Evolutionary conservation across 2,797 vertebrate species (phyloP), one percentile per base, ranked within the genome.

Genomic region (Cryptoblepharus egeriae): DNA sequence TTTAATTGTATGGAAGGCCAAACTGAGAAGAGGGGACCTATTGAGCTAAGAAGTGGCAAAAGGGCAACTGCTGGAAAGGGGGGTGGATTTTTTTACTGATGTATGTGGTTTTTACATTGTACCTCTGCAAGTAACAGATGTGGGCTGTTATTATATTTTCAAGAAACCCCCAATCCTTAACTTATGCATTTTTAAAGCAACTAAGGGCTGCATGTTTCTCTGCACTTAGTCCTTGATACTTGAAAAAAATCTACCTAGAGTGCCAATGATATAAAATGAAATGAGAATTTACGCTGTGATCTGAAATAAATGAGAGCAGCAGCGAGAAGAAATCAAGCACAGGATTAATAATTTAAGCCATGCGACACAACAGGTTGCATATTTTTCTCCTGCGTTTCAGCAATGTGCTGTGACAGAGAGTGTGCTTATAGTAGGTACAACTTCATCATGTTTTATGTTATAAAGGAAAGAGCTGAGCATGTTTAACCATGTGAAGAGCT

Each of bases 141-240:
- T n/a, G n/a, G n/a, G n/a, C n/a, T n/a, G n/a, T n/a, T n/a, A n/a
- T n/a, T 26, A 9, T 24, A 13, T 64, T 49, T 24, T 63, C 28
- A 2, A 12, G 32, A 69, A n/a, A n/a, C 32, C 52, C 30, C 9
- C 10, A 70, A 26, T n/a, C 70, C 12, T 61, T 35, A 65, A 74
- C 39, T 73, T 37, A 79, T 78, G 84, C 65, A 75, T 81, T 79
- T 87, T 88, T 88, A 89, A 90, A 87, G 55, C 84, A 87, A 57
- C 82, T 85, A 89, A 85, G 72, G 80, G 55, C 79, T 82, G 67
- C 84, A 88, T 84, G 91, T 87, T 88, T 65, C 82, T 75, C 58
- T 24, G 42, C 26, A 52, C 45, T 76, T 22, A 65, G 72, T 67
- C 76, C 42, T 63, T n/a, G 68, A 82, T 65, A n/a, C 37, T 87